Evolutionary conservation across 2,888 invertebrate species (phyloP), one percentile per base, ranked within the genome.

Genomic region (Hartigia nigra): DNA sequence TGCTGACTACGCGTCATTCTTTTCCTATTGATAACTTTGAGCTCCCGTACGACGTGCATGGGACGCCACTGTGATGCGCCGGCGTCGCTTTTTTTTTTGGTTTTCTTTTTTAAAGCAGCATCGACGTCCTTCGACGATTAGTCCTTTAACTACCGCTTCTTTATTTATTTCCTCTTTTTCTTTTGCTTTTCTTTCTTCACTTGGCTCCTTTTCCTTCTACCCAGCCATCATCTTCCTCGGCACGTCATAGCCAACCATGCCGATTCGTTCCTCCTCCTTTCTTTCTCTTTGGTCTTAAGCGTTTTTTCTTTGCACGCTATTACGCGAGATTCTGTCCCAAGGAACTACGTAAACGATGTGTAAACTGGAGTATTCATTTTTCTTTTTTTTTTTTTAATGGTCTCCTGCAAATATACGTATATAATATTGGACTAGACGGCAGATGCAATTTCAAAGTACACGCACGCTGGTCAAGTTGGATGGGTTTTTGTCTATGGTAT

Each of bases 21-120:
- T 72, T 72, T 72, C 72, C 72, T 72, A 72, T 31, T 34, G 72
- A 72, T 72, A 72, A 72, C 72, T 72, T 31, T 72, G 72, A 31
- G 72, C 72, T 14, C 32, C 72, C 55, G 55, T 55, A 72, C 72
- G 72, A 72, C 72, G 72, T 23, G 55, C 23, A 55, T 23, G 55
- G 55, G 55, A 55, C 55, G 55, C 9, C 55, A 23, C 55, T 55
- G 55, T n/a, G 23, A 23, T 55, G 55, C 55, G 5, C 0, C 1
- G 23, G 23, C 55, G 55, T 55, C 55, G 23, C 55, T 23, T 23
- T 55, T 55, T n/a, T n/a, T n/a, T n/a, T n/a, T n/a, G n/a, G n/a
- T n/a, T n/a, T n/a, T n/a, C n/a, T n/a, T n/a, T n/a, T 55, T 23
- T 55, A 55, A 23, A 55, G 55, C 14, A 55, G 55, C 23, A 55